Evolutionary conservation across 2,888 invertebrate genomes (phyloP).

Genomic region (Hydropsyche betteni): DNA sequence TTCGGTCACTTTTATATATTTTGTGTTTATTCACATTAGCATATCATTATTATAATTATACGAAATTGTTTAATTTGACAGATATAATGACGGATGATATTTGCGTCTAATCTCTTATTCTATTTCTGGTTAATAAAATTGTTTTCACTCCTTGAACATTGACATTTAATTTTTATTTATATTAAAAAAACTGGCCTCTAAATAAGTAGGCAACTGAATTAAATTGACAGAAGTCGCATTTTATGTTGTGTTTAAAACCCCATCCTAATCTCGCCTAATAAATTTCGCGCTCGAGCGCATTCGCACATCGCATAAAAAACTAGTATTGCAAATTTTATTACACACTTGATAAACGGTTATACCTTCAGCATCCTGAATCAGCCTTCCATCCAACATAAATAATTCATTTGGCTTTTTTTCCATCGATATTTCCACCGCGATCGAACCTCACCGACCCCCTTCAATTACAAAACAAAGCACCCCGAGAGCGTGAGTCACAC

Average conservation of each 20-base stretch:
- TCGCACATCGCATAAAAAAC: background rate
- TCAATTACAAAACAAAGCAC: too few species aligned
- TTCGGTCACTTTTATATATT: background rate
- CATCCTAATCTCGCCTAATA: constrained; percentile 21
- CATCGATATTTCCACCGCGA: too few species aligned
- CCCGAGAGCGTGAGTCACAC: too few species aligned
- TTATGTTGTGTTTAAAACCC: constrained; percentile 23
- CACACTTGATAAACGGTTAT: too few species aligned
- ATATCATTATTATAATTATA: background rate
- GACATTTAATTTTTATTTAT: constrained; percentile 9
- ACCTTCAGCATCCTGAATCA: too few species aligned
- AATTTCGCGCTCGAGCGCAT: constrained; percentile 4
- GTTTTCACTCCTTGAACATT: constrained; percentile 24
- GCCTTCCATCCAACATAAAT: too few species aligned
- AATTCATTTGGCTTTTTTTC: too few species aligned
- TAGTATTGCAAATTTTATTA: too few species aligned
- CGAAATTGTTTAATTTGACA: background rate
- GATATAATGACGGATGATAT: background rate
- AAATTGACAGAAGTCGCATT: constrained; percentile 28
- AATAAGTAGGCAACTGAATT: constrained; percentile 29
- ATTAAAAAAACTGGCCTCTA: constrained; percentile 12
- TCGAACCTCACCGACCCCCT: too few species aligned
- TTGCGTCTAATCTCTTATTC: background rate
- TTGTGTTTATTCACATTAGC: background rate
- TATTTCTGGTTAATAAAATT: constrained; percentile 7